phyloP scores from a whole-genome alignment of 1,140 invertebrate species.

The Phymastichus coffea region DNA sequence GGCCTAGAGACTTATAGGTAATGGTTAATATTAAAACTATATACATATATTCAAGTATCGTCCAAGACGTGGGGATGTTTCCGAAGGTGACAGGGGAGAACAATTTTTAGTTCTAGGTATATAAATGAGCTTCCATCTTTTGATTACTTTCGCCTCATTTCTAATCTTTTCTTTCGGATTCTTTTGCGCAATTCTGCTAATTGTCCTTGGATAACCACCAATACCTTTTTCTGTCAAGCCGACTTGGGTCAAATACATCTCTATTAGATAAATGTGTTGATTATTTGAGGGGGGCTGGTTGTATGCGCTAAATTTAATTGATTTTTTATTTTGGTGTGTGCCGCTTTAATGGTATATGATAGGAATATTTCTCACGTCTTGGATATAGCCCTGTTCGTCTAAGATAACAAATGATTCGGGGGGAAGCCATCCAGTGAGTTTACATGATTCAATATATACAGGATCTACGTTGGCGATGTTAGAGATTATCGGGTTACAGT shows the following conservation, averaged over 20 bases:
- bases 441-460: not conserved
- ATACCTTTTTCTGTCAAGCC: not conserved
- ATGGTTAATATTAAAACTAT: too few species aligned
- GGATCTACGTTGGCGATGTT: not conserved
- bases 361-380: constrained; percentile 3
- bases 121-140: too few species aligned
- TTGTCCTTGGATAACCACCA: not conserved
- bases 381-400: not conserved
- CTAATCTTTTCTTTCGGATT: too few species aligned
- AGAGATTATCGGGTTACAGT: not conserved
- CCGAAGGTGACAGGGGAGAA: too few species aligned
- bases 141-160: too few species aligned
- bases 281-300: not conserved
- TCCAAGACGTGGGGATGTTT: too few species aligned
- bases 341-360: not conserved
- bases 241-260: not conserved
- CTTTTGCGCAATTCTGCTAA: too few species aligned
- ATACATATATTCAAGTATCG: too few species aligned
- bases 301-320: not conserved
- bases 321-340: not conserved
- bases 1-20: too few species aligned
- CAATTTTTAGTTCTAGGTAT: too few species aligned
- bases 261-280: not conserved
- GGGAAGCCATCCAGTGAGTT: not conserved
- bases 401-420: not conserved